Evolutionary conservation across 2,113 vertebrate species (phyloP).

Genomic region (Daubentonia madagascariensis): DNA sequence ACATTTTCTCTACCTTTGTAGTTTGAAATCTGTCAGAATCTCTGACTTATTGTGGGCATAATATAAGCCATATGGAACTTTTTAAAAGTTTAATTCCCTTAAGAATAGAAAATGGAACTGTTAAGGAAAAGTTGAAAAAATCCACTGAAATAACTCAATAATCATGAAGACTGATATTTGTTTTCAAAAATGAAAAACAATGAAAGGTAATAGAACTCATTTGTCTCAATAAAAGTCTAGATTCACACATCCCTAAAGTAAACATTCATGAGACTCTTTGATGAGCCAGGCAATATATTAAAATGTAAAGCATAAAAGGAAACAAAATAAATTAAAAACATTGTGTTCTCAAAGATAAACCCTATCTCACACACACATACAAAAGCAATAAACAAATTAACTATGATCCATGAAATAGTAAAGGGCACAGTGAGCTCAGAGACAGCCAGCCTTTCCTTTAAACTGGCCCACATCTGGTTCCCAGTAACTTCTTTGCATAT

Average conservation of each 20-base stretch:
- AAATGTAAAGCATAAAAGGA: not conserved
- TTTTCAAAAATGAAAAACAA: slow-evolving; percentile 29
- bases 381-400: not conserved
- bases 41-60: slow-evolving; percentile 46
- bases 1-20: slow-evolving; percentile 49
- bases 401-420: not conserved
- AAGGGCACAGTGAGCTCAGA: not conserved
- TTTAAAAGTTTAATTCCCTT: not conserved
- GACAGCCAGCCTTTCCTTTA: not conserved
- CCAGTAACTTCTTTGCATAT: not conserved
- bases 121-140: not conserved
- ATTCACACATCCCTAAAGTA: not conserved
- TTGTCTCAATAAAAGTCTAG: not conserved
- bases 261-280: not conserved
- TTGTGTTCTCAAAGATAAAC: not conserved
- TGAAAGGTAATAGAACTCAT: not conserved
- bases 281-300: not conserved
- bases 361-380: not conserved
- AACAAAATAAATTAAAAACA: not conserved
- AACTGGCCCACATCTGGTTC: not conserved
- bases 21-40: slow-evolving; percentile 47
- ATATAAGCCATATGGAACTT: slow-evolving; percentile 43
- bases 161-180: not conserved
- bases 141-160: slow-evolving; percentile 1
- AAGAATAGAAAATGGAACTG: slow-evolving; percentile 39